phyloP scores from a whole-genome alignment of 2,113 vertebrate genomes.

The Nothocercus nigrocapillus region DNA sequence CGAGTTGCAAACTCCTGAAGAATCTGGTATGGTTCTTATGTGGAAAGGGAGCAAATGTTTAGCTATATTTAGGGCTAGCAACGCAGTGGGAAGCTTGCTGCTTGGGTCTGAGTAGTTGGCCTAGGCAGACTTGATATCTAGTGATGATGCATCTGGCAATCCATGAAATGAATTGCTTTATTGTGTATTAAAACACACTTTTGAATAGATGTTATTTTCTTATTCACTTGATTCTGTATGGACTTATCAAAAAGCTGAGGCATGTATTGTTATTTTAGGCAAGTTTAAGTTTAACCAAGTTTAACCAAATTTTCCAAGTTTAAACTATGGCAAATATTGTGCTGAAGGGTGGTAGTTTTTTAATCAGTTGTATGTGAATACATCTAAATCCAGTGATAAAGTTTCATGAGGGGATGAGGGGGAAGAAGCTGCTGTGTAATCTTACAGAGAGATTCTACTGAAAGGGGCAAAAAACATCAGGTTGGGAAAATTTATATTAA shows the following conservation, averaged over 20 bases:
- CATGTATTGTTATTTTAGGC: not conserved
- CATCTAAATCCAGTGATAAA: not conserved
- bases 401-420: not conserved
- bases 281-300: not conserved
- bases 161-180: not conserved
- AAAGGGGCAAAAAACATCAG: not conserved
- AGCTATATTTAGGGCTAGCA: not conserved
- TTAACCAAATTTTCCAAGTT: not conserved
- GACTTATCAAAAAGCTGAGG: not conserved
- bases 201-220: not conserved
- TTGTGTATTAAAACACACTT: not conserved
- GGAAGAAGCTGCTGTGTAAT: not conserved
- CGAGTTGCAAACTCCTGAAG: slow-evolving; percentile 85
- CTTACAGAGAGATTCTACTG: not conserved
- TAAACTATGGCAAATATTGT: not conserved
- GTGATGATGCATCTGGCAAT: not conserved
- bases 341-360: not conserved
- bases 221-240: not conserved
- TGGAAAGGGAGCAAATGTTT: not conserved
- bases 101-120: not conserved
- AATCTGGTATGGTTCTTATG: slow-evolving; percentile 77
- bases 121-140: not conserved
- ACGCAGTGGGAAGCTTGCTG: not conserved
- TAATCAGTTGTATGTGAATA: not conserved
- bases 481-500: not conserved